These are phyloP conservation scores for Phaonia tiefii DNA, from an alignment of 2,888 invertebrate species.

Conservation along the genomic window DNA sequence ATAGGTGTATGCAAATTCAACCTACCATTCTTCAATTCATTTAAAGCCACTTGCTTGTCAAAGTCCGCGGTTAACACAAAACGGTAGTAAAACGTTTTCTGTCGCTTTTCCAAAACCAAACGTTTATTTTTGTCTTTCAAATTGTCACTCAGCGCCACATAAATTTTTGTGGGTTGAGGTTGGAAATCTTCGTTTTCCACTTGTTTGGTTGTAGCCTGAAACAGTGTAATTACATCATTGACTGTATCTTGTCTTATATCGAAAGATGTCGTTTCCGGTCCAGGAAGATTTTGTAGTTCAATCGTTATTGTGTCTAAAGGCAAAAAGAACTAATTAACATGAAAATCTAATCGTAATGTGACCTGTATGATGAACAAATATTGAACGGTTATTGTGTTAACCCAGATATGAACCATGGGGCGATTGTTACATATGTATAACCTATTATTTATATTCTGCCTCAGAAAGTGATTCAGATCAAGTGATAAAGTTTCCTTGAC, in stretches of 20 bases:
- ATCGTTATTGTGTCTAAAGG: slow-evolving; percentile 69
- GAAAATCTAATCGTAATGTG: background rate
- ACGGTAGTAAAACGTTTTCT: slow-evolving; percentile 78
- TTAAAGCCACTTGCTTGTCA: slow-evolving; percentile 80
- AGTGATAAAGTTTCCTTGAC: too few relatives aligned
- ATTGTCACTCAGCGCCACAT: slow-evolving; percentile 72
- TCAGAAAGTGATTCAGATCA: too few relatives aligned
- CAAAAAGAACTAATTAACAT: background rate
- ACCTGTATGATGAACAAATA: background rate
- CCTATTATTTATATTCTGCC: too few relatives aligned
- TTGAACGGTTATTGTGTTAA: too few relatives aligned
- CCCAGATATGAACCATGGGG: too few relatives aligned
- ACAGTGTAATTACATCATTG: slow-evolving; percentile 6
- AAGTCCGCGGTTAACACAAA: slow-evolving; percentile 83
- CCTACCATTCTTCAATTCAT: slow-evolving; percentile 77
- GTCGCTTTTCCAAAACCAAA: slow-evolving; percentile 70
- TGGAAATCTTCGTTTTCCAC: slow-evolving; percentile 75
- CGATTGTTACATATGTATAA: too few relatives aligned
- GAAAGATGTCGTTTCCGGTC: slow-evolving; percentile 70
- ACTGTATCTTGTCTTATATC: slow-evolving; percentile 58
- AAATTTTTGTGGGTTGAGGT: slow-evolving; percentile 70
- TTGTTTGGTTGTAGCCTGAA: slow-evolving; percentile 73
- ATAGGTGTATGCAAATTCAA: background rate
- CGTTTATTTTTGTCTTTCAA: slow-evolving; percentile 69
- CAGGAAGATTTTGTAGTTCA: slow-evolving; percentile 69